Conservation (phyloP, 1,140 invertebrate genomes). For the Zeugodacus cucurbitae region DNA sequence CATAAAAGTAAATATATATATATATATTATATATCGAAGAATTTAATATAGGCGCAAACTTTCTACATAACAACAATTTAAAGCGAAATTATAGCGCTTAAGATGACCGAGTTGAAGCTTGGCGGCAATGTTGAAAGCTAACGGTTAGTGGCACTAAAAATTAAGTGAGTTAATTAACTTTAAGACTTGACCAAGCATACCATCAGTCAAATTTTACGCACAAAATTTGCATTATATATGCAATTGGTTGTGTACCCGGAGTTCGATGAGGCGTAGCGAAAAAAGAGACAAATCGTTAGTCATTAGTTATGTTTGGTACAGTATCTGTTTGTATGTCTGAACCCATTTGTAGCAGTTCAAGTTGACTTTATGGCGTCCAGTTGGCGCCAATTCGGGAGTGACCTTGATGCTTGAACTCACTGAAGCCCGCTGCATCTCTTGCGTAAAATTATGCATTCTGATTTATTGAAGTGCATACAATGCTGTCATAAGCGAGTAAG, state of each 20-base stretch:
- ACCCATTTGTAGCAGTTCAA: too few species aligned
- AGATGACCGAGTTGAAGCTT: too few species aligned
- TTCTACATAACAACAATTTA: not conserved
- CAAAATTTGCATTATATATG: not conserved
- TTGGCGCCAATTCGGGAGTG: too few species aligned
- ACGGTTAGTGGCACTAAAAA: slow-evolving; percentile 12
- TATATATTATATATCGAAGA: not conserved
- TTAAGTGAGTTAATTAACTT: not conserved
- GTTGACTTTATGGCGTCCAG: too few species aligned
- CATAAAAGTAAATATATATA: too few species aligned
- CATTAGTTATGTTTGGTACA: not conserved
- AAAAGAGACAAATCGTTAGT: not conserved
- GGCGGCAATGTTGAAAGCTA: not conserved
- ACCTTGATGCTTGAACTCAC: too few species aligned
- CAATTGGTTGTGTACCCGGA: not conserved
- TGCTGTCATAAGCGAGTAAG: not conserved
- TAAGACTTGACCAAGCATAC: not conserved
- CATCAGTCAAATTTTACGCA: not conserved
- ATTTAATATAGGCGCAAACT: too few species aligned
- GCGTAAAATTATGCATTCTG: not conserved
- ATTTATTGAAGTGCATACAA: not conserved
- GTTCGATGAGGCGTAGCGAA: not conserved
- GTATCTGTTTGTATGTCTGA: not conserved
- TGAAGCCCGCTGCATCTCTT: not conserved
- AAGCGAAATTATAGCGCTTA: not conserved